These are phyloP conservation scores for Cuculus canorus DNA, from an alignment of 2,797 vertebrate species.

Conservation along the genomic window DNA sequence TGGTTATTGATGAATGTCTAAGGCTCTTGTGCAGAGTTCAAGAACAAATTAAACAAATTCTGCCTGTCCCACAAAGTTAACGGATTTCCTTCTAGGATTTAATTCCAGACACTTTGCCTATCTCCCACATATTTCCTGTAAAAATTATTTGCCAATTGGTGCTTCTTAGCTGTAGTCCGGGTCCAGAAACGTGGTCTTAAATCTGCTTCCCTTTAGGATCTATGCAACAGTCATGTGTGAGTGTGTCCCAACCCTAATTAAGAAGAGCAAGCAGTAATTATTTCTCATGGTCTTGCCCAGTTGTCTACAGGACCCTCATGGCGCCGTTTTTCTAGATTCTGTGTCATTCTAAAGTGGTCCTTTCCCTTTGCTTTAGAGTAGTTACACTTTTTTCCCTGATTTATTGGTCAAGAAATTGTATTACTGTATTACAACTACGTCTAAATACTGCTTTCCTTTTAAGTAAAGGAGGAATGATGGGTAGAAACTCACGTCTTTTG, in stretches of 20 bases:
- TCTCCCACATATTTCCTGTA: constrained; percentile 35
- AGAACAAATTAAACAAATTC: constrained; percentile 55
- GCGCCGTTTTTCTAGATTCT: not conserved
- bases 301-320: not conserved
- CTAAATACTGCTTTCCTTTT: not conserved
- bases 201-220: not conserved
- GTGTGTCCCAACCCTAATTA: not conserved
- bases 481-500: not conserved
- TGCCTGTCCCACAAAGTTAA: constrained; percentile 41
- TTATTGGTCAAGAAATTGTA: not conserved
- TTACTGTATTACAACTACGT: not conserved
- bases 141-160: not conserved
- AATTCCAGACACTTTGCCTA: constrained; percentile 13
- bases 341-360: not conserved
- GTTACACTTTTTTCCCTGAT: not conserved
- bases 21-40: constrained; percentile 11
- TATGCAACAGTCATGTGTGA: not conserved
- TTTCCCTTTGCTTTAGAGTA: not conserved
- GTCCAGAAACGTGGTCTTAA: not conserved
- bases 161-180: not conserved
- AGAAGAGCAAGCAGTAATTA: not conserved
- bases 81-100: constrained; percentile 62
- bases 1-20: not conserved
- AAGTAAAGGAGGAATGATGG: not conserved
- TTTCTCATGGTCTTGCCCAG: not conserved